These are phyloP conservation scores for Nephrotoma flavescens DNA, from an alignment of 2,888 invertebrate genomes.

Conservation along the genomic window DNA sequence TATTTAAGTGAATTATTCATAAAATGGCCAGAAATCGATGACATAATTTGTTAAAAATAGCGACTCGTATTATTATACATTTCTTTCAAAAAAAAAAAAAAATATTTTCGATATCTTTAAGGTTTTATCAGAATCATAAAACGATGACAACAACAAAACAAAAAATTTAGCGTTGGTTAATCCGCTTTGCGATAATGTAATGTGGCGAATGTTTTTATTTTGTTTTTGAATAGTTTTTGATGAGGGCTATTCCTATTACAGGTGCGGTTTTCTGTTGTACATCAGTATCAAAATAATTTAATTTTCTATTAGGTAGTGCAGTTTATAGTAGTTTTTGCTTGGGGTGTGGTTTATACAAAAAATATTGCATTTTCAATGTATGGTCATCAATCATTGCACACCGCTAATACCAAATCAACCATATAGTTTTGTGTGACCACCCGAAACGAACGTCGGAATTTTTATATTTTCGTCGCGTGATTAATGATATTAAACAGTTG, in stretches of 20 bases:
- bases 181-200: background rate
- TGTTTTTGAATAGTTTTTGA: background rate
- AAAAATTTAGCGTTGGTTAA: background rate
- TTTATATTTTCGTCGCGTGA: background rate
- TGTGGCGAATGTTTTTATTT: background rate
- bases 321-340: background rate
- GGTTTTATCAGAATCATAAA: background rate
- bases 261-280: background rate
- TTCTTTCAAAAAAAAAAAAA: background rate
- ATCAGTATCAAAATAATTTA: background rate
- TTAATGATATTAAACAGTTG: background rate
- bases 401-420: background rate
- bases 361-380: background rate
- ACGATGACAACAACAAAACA: background rate
- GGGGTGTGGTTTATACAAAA: background rate
- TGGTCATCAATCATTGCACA: background rate
- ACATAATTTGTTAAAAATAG: background rate
- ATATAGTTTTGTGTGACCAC: background rate
- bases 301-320: background rate
- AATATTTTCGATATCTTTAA: background rate
- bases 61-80: background rate
- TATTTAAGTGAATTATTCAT: background rate
- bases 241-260: background rate
- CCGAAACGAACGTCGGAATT: background rate
- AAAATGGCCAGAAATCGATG: background rate